These are phyloP conservation scores for Enteromius anoplus DNA, from an alignment of 2,797 vertebrate species.

Conservation along the genomic window DNA sequence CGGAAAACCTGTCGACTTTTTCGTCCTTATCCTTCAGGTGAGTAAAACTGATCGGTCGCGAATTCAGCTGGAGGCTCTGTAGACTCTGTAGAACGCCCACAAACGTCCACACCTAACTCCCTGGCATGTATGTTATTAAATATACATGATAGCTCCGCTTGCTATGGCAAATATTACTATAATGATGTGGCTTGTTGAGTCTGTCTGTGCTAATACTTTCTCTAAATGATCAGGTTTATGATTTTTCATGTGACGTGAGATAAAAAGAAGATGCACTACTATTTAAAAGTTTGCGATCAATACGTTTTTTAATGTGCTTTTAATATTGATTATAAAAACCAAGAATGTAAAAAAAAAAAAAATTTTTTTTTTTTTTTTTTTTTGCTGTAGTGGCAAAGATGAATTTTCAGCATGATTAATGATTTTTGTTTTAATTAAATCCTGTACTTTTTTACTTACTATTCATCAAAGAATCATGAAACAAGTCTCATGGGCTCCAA, in stretches of 20 bases:
- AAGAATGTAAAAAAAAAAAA: background rate
- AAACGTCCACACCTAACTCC: background rate
- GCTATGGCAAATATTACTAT: background rate
- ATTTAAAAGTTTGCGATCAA: background rate
- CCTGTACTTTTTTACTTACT: background rate
- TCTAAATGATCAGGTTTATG: background rate
- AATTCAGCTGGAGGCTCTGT: background rate
- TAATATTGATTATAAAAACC: too few relatives aligned
- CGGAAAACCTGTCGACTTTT: slow-evolving; percentile 88
- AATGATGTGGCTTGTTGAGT: background rate
- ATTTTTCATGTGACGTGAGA: background rate
- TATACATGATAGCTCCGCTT: background rate
- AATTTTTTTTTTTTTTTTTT: background rate
- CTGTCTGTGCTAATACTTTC: background rate
- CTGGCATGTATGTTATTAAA: background rate
- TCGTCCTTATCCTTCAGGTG: slow-evolving; percentile 93
- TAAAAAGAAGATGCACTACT: background rate
- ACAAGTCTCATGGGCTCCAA: background rate
- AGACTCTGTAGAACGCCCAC: background rate
- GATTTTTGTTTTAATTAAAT: background rate
- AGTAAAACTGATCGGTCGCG: background rate
- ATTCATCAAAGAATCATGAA: background rate
- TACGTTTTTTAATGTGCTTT: background rate
- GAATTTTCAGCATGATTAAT: background rate
- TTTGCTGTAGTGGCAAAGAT: background rate